phyloP scores from a whole-genome alignment of 2,113 vertebrate species.

The Pluvianellus socialis region DNA sequence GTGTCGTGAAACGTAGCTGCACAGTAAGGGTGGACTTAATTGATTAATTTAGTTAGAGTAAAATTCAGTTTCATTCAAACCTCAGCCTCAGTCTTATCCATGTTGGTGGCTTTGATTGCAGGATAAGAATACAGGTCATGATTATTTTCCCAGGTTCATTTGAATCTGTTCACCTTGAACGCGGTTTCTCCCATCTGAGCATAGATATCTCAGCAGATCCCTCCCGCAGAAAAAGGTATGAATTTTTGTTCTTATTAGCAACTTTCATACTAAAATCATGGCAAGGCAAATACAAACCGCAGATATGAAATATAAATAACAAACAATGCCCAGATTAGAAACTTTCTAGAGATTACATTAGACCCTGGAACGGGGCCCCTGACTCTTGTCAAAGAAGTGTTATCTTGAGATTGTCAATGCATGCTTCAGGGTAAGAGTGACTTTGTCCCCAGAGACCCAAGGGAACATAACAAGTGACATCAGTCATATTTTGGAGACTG shows the following conservation, averaged over 20 bases:
- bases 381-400: constrained; percentile 54
- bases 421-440: constrained; percentile 47
- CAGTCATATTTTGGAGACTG: constrained; percentile 54
- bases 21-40: neutral
- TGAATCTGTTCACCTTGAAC: neutral
- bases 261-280: neutral
- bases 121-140: neutral
- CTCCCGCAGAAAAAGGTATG: neutral
- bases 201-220: neutral
- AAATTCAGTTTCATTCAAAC: neutral
- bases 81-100: neutral
- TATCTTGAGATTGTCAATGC: constrained; percentile 71
- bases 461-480: constrained; percentile 53
- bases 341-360: constrained; percentile 39
- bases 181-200: neutral
- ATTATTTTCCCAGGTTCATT: neutral
- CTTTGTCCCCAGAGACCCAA: constrained; percentile 48
- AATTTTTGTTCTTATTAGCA: neutral
- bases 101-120: neutral
- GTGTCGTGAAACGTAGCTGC: neutral
- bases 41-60: neutral
- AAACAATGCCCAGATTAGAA: constrained; percentile 41
- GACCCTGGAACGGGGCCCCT: constrained; percentile 6
- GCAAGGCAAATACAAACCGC: neutral
- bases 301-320: constrained; percentile 46